Percentiles rank a stretch among this genome's conserved stretches.
Conservation (phyloP, 2,113 vertebrate genomes). For the Toxotes jaculatrix region DNA sequence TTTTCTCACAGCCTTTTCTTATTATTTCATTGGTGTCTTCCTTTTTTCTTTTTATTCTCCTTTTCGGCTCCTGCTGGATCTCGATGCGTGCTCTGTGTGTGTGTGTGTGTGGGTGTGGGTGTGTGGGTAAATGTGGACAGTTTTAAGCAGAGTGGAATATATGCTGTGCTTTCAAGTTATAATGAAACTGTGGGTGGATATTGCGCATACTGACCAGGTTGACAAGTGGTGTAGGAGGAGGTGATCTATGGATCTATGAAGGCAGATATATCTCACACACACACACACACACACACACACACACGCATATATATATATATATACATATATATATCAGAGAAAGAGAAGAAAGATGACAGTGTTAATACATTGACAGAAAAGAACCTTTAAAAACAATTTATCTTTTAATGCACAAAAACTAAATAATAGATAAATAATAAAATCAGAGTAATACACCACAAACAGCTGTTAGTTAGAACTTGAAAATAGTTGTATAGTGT, state of each 20-base stretch:
- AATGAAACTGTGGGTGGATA: conserved; percentile 10
- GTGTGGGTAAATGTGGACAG: conserved; percentile 14
- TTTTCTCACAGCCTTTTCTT: conserved; percentile 88
- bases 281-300: too few species aligned
- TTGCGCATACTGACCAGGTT: conserved; percentile 15
- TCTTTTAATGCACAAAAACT: too few species aligned
- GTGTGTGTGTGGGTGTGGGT: background rate
- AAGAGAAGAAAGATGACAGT: too few species aligned
- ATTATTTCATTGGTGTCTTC: conserved; percentile 70
- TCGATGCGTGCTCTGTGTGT: background rate
- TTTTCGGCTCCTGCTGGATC: conserved; percentile 25
- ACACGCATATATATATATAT: too few species aligned
- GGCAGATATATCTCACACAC: too few species aligned
- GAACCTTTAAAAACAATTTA: too few species aligned
- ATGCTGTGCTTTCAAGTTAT: conserved; percentile 12
- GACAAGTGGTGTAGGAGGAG: background rate
- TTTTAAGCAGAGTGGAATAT: background rate
- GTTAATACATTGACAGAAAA: too few species aligned
- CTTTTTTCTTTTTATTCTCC: conserved; percentile 31
- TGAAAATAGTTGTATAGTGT: too few species aligned
- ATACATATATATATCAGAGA: too few species aligned
- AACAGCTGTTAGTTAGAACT: too few species aligned
- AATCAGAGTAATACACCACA: too few species aligned
- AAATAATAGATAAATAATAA: too few species aligned
- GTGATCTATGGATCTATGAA: background rate